Percentiles rank a stretch among this genome's conserved stretches.
Evolutionary conservation across 2,797 vertebrate species (phyloP).

Genomic region (Melopsittacus undulatus): DNA sequence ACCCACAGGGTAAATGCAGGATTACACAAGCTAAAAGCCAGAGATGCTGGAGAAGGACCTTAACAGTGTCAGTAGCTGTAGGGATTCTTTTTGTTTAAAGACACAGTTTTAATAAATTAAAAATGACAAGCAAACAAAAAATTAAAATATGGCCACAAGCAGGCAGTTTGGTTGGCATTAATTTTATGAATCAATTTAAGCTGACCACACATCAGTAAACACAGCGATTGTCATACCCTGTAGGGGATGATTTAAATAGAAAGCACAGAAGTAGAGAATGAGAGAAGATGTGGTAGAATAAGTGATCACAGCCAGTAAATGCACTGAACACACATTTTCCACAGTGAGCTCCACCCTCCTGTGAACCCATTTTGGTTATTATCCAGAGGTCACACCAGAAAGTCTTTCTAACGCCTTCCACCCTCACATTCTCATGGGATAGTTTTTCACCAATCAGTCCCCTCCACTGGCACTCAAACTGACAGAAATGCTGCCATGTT

Average conservation of each 20-base stretch:
- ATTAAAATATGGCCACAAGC: background rate
- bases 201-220: background rate
- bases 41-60: background rate
- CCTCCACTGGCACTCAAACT: background rate
- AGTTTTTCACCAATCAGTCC: background rate
- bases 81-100: background rate
- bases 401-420: rapidly evolving
- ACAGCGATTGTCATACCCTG: background rate
- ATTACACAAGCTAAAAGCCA: background rate
- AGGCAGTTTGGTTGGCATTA: background rate
- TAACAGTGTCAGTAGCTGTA: background rate
- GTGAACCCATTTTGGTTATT: background rate
- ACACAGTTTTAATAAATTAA: background rate
- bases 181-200: background rate
- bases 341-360: background rate
- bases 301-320: background rate
- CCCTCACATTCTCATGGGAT: background rate
- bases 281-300: background rate
- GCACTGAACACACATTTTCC: background rate
- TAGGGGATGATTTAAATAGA: background rate
- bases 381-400: background rate
- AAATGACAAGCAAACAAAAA: no score
- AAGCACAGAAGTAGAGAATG: background rate
- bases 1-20: background rate
- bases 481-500: background rate